These are phyloP conservation scores for Hoplodrina ambigua DNA, from an alignment of 2,888 invertebrate species.

Conservation along the genomic window DNA sequence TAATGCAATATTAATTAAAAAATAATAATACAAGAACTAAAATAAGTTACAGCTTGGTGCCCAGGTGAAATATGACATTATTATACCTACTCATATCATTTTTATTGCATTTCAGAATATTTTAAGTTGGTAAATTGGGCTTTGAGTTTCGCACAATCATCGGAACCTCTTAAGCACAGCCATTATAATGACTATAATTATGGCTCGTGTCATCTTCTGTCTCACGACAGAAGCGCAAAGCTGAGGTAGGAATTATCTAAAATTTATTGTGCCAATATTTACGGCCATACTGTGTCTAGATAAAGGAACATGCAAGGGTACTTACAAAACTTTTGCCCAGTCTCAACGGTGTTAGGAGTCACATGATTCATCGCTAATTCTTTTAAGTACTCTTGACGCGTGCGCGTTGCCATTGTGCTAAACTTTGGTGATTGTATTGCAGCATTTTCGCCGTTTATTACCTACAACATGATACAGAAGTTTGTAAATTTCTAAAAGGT, in stretches of 20 bases:
- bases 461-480: slow-evolving; percentile 76
- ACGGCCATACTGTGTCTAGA: no score
- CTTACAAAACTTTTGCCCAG: slow-evolving; percentile 96
- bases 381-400: slow-evolving; percentile 98
- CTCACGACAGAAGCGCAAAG: no score
- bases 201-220: no score
- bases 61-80: neutral
- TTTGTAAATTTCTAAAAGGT: neutral
- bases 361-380: slow-evolving; percentile 97
- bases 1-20: neutral
- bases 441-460: slow-evolving; percentile 99
- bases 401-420: slow-evolving; percentile 98
- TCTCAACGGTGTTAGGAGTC: slow-evolving; percentile 95
- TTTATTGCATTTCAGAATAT: neutral
- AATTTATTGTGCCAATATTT: neutral
- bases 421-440: slow-evolving; percentile 99
- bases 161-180: no score
- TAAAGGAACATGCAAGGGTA: slow-evolving; percentile 50
- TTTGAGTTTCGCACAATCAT: no score
- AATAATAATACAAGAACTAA: no score
- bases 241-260: no score
- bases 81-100: neutral
- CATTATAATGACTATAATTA: no score
- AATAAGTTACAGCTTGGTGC: neutral
- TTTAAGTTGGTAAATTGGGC: neutral